Evolutionary conservation across 2,113 vertebrate species (phyloP).

Genomic region (Oncorhynchus clarkii): DNA sequence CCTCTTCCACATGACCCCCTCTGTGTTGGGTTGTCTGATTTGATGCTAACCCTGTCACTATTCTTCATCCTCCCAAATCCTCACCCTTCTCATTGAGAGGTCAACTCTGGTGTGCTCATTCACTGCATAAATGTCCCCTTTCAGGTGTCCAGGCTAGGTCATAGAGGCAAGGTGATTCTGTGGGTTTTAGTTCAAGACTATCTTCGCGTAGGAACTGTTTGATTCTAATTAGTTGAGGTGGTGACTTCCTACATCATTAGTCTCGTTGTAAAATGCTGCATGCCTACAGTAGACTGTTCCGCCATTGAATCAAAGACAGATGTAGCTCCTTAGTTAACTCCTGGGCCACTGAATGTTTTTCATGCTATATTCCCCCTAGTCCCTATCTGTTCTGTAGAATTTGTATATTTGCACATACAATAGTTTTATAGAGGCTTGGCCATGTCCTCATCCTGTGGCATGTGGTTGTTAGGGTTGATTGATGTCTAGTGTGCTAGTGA

Average conservation of each 20-base stretch:
- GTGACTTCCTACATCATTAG: not conserved
- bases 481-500: not conserved
- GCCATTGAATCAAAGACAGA: not conserved
- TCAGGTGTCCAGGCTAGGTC: not conserved
- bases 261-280: not conserved
- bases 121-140: not conserved
- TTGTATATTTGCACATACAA: slow-evolving; percentile 1
- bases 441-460: slow-evolving; percentile 3
- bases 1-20: not conserved
- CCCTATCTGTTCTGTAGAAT: slow-evolving; percentile 9
- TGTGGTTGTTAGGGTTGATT: slow-evolving; percentile 2
- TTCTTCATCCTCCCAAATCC: not conserved
- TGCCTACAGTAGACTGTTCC: not conserved
- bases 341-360: slow-evolving; percentile 33
- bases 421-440: not conserved
- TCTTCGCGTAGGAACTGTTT: not conserved
- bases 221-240: not conserved
- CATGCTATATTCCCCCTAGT: not conserved
- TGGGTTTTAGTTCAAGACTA: not conserved
- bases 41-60: not conserved
- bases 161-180: not conserved
- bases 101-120: slow-evolving; percentile 3
- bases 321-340: not conserved
- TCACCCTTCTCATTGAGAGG: not conserved
- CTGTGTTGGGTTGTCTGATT: not conserved